Conservation (phyloP, 2,888 invertebrate genomes). For the Megamerina dolium region DNA sequence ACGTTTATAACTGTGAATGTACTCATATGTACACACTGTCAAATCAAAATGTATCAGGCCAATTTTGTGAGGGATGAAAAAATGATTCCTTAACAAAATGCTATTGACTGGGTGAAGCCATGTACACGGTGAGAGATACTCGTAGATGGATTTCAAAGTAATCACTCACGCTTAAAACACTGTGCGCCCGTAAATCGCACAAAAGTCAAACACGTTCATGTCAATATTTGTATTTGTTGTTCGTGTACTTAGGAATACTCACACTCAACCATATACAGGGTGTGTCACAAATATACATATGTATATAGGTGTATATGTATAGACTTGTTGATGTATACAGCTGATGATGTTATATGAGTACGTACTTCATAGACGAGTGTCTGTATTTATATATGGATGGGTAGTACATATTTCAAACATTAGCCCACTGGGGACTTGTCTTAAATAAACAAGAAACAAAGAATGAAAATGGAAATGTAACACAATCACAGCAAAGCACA, state of each 20-base stretch:
- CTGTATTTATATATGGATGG: too few species aligned
- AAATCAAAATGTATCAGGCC: too few species aligned
- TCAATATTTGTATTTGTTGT: constrained; percentile 11
- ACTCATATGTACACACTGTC: too few species aligned
- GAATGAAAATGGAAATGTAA: background rate
- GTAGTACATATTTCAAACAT: background rate
- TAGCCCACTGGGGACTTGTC: background rate
- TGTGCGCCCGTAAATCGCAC: constrained; percentile 7
- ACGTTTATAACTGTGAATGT: too few species aligned
- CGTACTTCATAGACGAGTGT: too few species aligned
- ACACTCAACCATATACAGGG: background rate
- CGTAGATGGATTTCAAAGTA: constrained; percentile 1
- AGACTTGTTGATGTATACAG: background rate
- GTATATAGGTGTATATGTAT: background rate
- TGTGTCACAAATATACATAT: background rate
- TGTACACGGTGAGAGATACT: background rate
- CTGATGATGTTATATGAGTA: too few species aligned
- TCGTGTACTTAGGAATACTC: background rate
- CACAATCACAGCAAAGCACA: background rate
- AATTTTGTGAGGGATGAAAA: too few species aligned
- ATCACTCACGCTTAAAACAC: constrained; percentile 5
- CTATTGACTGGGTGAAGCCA: too few species aligned
- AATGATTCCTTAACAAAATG: too few species aligned
- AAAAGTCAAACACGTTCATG: constrained; percentile 12
- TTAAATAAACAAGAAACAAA: background rate